phyloP scores from a whole-genome alignment of 2,888 invertebrate species.

The Nasonovia ribisnigri region DNA sequence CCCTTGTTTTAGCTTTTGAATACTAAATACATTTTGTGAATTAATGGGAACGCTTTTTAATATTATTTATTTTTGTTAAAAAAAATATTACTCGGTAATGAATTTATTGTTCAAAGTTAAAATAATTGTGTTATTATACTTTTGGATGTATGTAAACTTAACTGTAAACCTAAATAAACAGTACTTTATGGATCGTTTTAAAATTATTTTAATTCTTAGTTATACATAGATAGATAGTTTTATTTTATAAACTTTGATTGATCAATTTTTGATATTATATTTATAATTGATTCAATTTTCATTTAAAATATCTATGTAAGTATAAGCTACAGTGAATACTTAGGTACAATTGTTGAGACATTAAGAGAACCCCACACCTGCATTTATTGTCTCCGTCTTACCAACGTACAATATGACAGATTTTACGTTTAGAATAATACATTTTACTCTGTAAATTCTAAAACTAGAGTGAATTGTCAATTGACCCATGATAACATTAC shows the following conservation, averaged over 20 bases:
- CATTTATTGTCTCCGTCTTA: too few relatives aligned
- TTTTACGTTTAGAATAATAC: too few relatives aligned
- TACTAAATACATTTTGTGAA: not conserved
- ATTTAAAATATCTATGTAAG: not conserved
- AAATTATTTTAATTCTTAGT: not conserved
- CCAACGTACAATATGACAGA: too few relatives aligned
- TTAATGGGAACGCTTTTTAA: not conserved
- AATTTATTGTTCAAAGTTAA: not conserved
- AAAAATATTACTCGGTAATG: not conserved
- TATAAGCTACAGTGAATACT: not conserved
- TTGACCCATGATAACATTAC: too few relatives aligned
- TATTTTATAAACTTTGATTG: not conserved
- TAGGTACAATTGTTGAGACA: not conserved
- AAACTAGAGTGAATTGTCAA: too few relatives aligned
- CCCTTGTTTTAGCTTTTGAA: not conserved
- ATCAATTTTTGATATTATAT: not conserved
- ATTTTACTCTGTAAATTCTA: too few relatives aligned
- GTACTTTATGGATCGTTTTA: not conserved
- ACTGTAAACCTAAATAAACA: too few relatives aligned
- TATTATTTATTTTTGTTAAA: not conserved
- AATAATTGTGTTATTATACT: not conserved
- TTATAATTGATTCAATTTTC: not conserved
- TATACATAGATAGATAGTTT: not conserved
- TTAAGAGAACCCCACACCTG: not conserved
- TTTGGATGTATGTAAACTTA: not conserved